Base-by-base conservation (phyloP, 2,113 vertebrate species). In the Albula goreensis region DNA sequence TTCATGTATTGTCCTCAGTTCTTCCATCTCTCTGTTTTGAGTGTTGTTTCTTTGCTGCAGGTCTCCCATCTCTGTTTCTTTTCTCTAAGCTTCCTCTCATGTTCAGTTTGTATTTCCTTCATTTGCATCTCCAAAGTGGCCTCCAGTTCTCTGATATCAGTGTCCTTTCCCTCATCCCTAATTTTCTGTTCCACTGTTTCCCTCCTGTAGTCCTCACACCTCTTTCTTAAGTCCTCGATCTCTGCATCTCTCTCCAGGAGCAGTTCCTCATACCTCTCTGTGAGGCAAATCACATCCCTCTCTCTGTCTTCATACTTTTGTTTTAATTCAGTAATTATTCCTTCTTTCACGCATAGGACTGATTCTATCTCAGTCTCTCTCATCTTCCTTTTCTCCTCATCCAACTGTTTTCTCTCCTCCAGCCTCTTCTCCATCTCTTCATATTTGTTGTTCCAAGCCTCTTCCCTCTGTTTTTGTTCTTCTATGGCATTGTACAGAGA, bases 111-210 rank as follows among this genome's bases (percentile, higher is more conserved):
- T n/a, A 22, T 7, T 22, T 48, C 31, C 48, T 79, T 41, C 78
- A 4, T 15, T 79, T 8, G 83, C 70, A 91, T 86, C 31, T 93
- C 90, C 4, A 50, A 70, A 50, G 56, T 83, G 0, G 53, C 41
- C 4, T 88, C 50, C 7, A 89, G 80, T 19, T 87, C 84, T 52
- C 83, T 81, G 8, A 88, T 85, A 49, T 89, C 89, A 11, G 88
- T 88, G 0, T 92, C 90, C 50, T 77, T 77, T 17, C 1, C 49
- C 48, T 41, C 78, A 79, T 31, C 31, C 25, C 48, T 79, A 11
- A 2, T n/a, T 79, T 48, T 48, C 78, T 7, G 78, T 15, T 49
- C 31, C 15, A 11, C 78, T 79, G 15, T 31, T 50, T 79, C 31
- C 48, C 19, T 79, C 78, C 49, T 50, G 48, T 79, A 79, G 6